These are phyloP conservation scores for Eledona agricola DNA, from an alignment of 2,888 invertebrate genomes.

Conservation along the genomic window DNA sequence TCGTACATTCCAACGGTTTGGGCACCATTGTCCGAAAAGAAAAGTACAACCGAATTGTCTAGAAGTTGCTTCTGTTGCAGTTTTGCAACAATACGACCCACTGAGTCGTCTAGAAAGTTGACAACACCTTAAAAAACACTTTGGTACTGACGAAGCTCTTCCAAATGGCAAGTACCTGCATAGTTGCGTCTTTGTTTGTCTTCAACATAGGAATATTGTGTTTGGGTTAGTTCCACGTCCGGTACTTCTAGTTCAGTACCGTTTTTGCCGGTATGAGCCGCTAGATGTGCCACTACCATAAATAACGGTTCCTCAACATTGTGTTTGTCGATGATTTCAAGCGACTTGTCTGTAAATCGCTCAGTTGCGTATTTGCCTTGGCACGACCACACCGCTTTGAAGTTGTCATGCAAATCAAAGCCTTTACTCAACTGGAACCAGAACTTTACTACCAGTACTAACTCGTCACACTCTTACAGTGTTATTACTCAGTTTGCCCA, in stretches of 20 bases:
- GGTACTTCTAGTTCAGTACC: conserved; percentile 76
- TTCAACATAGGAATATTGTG: conserved; percentile 72
- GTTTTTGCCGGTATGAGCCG: conserved; percentile 65
- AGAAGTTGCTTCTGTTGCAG: conserved; percentile 74
- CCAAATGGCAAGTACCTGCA: conserved; percentile 68
- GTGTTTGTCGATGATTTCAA: conserved; percentile 69
- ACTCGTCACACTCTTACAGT: not conserved
- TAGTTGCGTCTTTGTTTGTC: conserved; percentile 72
- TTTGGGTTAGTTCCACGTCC: conserved; percentile 66
- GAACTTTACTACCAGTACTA: too few relatives aligned
- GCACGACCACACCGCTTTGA: conserved; percentile 62
- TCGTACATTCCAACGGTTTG: conserved; percentile 74
- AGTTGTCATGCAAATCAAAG: conserved; percentile 62
- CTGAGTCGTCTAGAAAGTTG: conserved; percentile 82
- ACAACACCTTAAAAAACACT: conserved; percentile 87
- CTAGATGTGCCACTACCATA: conserved; percentile 79
- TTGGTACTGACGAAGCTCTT: too few relatives aligned
- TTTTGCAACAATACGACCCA: conserved; percentile 78
- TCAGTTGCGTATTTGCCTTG: conserved; percentile 74
- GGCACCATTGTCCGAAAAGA: conserved; percentile 89
- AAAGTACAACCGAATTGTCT: conserved; percentile 83
- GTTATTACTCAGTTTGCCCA: too few relatives aligned
- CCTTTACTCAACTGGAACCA: conserved; percentile 55
- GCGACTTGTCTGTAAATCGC: conserved; percentile 72
- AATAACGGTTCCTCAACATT: conserved; percentile 73